phyloP scores from a whole-genome alignment of 2,113 vertebrate species.

The Antechinus flavipes region DNA sequence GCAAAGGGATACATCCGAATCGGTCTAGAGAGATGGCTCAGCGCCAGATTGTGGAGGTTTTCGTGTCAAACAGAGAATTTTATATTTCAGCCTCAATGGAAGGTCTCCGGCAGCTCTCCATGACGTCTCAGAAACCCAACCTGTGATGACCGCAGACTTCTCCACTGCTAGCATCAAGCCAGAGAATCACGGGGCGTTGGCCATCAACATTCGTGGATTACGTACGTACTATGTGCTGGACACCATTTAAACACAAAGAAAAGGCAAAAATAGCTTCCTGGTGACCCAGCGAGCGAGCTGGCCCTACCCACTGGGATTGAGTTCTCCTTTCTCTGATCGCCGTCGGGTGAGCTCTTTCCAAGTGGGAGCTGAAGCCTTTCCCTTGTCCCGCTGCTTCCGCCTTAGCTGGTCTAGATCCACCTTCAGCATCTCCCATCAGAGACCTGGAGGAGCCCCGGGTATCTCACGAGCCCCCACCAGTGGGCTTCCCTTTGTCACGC shows the following conservation, averaged over 20 bases:
- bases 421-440: neutral
- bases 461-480: neutral
- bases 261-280: neutral
- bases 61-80: neutral
- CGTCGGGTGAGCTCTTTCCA: neutral
- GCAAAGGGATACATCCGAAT: neutral
- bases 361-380: neutral
- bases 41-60: neutral
- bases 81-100: neutral
- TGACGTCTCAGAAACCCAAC: neutral
- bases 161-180: neutral
- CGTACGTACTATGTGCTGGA: slow-evolving; percentile 21
- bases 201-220: neutral
- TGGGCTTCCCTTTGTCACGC: neutral
- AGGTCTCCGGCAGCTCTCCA: neutral
- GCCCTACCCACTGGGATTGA: neutral
- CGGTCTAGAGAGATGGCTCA: neutral
- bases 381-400: neutral
- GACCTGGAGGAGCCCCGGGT: neutral
- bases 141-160: neutral
- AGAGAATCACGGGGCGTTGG: neutral
- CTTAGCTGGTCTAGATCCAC: neutral
- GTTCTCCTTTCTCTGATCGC: neutral
- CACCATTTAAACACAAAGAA: neutral
- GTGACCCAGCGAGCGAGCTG: neutral